Evolutionary conservation across 53 echinoderm and acorn worm species (phyloP).

Genomic region (Paracentrotus lividus): DNA sequence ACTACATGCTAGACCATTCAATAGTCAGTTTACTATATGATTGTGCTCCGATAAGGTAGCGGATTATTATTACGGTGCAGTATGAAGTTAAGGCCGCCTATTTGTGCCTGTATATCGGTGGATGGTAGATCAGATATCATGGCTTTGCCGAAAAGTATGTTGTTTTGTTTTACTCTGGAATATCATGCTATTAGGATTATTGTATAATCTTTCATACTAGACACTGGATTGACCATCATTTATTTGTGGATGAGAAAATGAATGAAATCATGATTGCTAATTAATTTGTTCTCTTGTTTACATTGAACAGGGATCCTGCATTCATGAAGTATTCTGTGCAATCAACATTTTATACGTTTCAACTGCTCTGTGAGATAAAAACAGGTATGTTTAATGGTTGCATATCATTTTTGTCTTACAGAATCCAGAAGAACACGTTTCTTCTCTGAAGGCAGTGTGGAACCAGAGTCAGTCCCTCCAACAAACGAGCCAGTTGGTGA

Average conservation of each 20-base stretch:
- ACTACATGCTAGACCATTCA: background rate
- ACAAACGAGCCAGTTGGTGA: background rate
- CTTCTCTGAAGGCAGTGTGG: slow-evolving; percentile 74
- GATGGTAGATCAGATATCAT: slow-evolving; percentile 44
- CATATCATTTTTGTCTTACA: slow-evolving; percentile 1
- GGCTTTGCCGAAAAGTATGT: slow-evolving; percentile 17
- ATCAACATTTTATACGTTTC: background rate
- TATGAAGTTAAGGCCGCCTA: slow-evolving; percentile 43
- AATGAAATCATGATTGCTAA: background rate
- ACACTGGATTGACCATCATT: background rate
- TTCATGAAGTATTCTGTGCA: background rate
- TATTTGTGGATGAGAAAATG: background rate
- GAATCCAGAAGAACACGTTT: slow-evolving; percentile 73
- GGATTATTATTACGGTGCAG: background rate
- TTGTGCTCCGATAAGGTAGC: slow-evolving; percentile 9
- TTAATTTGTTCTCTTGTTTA: background rate
- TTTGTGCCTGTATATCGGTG: slow-evolving; percentile 49
- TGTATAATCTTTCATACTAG: background rate
- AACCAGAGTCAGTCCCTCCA: slow-evolving; percentile 17
- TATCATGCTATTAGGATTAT: background rate
- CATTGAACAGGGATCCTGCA: background rate
- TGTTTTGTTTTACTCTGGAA: background rate
- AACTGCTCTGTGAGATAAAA: too few species aligned
- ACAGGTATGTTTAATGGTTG: background rate
- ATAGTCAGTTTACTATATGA: slow-evolving; percentile 9